Evolutionary conservation across 2,113 vertebrate species (phyloP).

Genomic region (Pitta sordida): DNA sequence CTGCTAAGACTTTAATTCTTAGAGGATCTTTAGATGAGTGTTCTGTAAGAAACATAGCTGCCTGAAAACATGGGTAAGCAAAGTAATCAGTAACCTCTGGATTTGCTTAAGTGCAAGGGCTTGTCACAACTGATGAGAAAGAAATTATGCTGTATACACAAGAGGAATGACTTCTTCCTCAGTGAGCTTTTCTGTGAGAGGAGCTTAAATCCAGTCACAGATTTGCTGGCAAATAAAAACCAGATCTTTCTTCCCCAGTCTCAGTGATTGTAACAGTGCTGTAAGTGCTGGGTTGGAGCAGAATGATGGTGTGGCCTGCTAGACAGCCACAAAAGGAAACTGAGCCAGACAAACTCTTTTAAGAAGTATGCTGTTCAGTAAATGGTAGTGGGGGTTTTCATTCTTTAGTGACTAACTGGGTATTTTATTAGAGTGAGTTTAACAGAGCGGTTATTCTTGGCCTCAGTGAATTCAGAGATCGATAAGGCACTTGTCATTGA

Average conservation of each 20-base stretch:
- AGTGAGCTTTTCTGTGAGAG: not conserved
- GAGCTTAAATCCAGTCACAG: not conserved
- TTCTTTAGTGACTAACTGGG: not conserved
- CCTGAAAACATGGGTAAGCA: not conserved
- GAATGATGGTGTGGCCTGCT: not conserved
- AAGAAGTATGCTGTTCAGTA: not conserved
- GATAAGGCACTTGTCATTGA: not conserved
- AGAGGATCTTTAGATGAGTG: not conserved
- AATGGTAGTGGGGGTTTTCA: not conserved
- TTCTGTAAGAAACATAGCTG: not conserved
- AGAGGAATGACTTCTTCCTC: not conserved
- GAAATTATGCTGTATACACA: not conserved
- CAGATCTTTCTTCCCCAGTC: not conserved
- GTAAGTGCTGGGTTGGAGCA: not conserved
- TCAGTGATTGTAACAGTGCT: accelerated
- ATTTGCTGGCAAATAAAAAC: not conserved
- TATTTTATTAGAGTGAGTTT: not conserved
- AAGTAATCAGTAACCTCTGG: not conserved
- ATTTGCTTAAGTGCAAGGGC: not conserved
- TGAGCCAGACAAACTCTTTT: not conserved
- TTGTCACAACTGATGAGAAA: not conserved
- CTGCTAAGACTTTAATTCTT: not conserved
- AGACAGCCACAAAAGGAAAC: not conserved
- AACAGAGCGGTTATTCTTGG: not conserved
- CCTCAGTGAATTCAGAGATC: not conserved